phyloP scores from a whole-genome alignment of 2,797 vertebrate genomes.

The Gila robusta region DNA sequence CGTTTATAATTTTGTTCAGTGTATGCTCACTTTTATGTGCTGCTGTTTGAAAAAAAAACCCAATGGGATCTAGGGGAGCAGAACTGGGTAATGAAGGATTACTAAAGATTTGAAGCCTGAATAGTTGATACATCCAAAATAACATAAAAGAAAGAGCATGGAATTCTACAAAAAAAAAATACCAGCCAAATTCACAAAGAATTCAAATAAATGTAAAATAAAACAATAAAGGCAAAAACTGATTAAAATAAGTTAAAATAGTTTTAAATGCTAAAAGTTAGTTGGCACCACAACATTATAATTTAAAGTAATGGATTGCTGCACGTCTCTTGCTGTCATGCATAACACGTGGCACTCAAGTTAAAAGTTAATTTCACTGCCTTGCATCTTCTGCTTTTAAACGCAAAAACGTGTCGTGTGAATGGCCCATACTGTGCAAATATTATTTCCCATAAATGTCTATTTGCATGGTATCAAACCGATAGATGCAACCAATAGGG shows the following conservation, averaged over 20 bases:
- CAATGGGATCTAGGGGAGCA: conserved; percentile 3
- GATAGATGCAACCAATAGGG: background rate
- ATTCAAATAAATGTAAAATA: background rate
- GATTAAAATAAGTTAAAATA: background rate
- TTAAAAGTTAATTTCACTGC: background rate
- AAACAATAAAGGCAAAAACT: no score
- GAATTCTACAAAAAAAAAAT: conserved; percentile 14
- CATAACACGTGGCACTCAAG: background rate
- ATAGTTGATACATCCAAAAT: background rate
- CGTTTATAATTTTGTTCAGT: no score
- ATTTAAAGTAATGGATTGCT: background rate
- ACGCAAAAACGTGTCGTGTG: background rate
- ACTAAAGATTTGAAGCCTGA: conserved; percentile 8
- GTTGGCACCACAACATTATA: background rate
- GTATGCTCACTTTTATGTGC: background rate
- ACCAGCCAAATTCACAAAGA: background rate
- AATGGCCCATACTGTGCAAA: background rate
- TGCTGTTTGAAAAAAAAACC: background rate
- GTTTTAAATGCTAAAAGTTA: background rate
- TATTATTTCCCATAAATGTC: background rate
- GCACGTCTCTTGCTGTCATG: background rate
- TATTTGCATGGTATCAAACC: background rate
- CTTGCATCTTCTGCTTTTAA: background rate
- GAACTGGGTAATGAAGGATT: conserved; percentile 31
- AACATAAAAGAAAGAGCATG: background rate